Base-by-base conservation (phyloP, 2,797 vertebrate species). In the Aerospiza tachiro region DNA sequence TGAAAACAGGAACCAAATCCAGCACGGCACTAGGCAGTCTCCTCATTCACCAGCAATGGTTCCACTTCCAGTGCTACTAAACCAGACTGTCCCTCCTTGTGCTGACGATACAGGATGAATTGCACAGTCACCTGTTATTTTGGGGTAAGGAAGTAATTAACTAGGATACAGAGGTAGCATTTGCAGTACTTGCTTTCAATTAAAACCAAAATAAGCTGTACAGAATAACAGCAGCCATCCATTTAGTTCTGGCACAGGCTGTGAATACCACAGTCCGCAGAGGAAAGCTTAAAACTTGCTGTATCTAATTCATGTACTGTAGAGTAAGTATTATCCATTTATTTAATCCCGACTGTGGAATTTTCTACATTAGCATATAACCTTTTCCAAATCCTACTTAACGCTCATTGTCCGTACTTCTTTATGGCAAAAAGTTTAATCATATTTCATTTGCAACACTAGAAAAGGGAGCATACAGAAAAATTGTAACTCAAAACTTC, bases 31-130 rank as follows among this genome's bases (percentile, higher is more conserved):
- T 35, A 97, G 45, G 96, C 93, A 6, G 97, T 84, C 79, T 97
- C 97, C 81, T 98, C 98, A 2, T 96, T 45, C 97, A 85, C 93
- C 78, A 98, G 97, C 29, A 98, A 90, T 1, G 98, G 98, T 55
- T 98, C 97, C 79, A 97, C 98, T 71, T 98, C 98, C 55, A 97
- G 88, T 10, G 82, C 75, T 7, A 92, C 66, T 10, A 62, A 31
- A 14, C 16, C 52, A 22, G 92, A 70, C 47, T 55, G 66, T 4
- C 31, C 13, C 2, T 92, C 85, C 52, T 58, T 42, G 50, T 91
- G 98, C 92, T 97, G 98, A 15, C 66, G 92, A 68, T 98, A 98
- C 33, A 97, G 73, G 86, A 98, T 58, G 62, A 98, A 98, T 59
- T 98, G 98, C 53, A 75, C 42, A 2, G 97, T 98, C 73, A 98